Conservation (phyloP, 2,888 invertebrate genomes). For the Zelleria hepariella region DNA sequence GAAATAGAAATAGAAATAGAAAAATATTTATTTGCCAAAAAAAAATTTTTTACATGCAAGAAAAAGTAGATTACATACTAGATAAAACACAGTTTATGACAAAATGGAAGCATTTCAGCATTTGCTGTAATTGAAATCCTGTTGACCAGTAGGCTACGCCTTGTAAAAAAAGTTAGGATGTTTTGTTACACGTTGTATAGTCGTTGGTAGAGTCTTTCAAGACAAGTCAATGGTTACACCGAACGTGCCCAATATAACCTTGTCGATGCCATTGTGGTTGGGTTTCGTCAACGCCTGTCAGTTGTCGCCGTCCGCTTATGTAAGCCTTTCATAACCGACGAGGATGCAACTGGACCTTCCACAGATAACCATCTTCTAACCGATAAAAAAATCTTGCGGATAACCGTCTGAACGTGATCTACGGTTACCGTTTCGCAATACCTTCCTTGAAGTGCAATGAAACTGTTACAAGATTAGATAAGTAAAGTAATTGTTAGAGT, state of each 20-base stretch:
- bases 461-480: background rate
- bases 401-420: background rate
- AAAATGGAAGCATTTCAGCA: no score
- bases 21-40: no score
- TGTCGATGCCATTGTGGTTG: background rate
- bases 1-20: no score
- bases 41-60: no score
- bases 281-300: background rate
- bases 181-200: no score
- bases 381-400: background rate
- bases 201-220: no score
- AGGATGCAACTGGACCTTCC: background rate
- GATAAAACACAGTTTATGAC: no score
- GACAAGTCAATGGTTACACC: background rate
- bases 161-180: no score
- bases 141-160: no score
- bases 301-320: background rate
- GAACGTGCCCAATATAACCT: background rate
- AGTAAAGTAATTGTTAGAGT: background rate
- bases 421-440: background rate
- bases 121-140: no score
- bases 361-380: background rate
- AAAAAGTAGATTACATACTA: no score
- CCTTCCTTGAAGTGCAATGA: background rate
- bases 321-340: background rate